Percentiles rank a stretch among this genome's conserved stretches.
phyloP scores from a whole-genome alignment of 1,140 invertebrate genomes.

The Brachionus manjavacas region DNA sequence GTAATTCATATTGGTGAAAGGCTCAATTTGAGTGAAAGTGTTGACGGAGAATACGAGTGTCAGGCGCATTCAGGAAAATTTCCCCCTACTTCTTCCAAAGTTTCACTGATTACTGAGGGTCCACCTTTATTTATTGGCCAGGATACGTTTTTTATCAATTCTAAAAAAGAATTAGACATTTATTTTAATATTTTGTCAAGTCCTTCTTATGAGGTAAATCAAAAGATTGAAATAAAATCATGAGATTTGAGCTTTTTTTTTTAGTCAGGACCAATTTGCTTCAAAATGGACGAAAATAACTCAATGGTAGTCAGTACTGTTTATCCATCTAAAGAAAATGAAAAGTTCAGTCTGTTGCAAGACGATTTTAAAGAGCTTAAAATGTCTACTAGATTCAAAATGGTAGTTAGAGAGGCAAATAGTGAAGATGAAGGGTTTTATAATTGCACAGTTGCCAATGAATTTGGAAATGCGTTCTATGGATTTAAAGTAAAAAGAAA shows the following conservation, averaged over 20 bases:
- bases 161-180: slow-evolving; percentile 7
- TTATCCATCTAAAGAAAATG: neutral
- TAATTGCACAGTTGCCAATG: neutral
- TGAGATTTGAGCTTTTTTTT: neutral
- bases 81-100: neutral
- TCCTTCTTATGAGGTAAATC: slow-evolving; percentile 2
- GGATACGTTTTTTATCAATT: neutral
- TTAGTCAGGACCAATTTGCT: neutral
- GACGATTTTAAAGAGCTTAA: slow-evolving; percentile 18
- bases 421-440: neutral
- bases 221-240: neutral
- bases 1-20: neutral
- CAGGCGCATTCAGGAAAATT: neutral
- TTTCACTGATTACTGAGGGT: neutral
- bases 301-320: neutral
- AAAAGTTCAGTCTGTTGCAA: neutral
- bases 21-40: neutral
- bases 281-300: slow-evolving; percentile 1
- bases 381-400: slow-evolving; percentile 3
- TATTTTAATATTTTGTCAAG: neutral
- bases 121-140: neutral
- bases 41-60: neutral
- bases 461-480: neutral
- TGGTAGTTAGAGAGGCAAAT: neutral
- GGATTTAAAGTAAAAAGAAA: neutral